These are phyloP conservation scores for Notocelia uddmanniana DNA, from an alignment of 2,888 invertebrate genomes.

Conservation along the genomic window DNA sequence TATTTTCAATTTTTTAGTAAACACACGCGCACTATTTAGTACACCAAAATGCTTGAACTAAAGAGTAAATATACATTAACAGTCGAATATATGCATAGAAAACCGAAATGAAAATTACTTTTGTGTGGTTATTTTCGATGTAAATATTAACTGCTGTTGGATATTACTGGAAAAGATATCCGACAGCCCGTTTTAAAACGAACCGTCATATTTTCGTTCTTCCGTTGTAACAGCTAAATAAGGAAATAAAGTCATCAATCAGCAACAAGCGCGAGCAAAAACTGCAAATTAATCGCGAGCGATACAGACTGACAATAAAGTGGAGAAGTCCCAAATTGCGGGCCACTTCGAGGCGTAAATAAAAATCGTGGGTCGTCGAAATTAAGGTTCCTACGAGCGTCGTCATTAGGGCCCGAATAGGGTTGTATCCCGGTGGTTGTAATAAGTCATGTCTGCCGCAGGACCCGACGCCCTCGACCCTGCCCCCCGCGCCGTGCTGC, in stretches of 20 bases:
- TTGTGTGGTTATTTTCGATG: background rate
- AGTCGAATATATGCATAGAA: background rate
- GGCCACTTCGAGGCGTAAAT: slow-evolving; percentile 81
- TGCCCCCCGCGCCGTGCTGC: slow-evolving; percentile 55
- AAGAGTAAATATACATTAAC: background rate
- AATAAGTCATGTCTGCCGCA: slow-evolving; percentile 85
- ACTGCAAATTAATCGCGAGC: slow-evolving; percentile 54
- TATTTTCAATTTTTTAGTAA: background rate
- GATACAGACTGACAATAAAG: slow-evolving; percentile 62
- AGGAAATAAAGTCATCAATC: slow-evolving; percentile 48
- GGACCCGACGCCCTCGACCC: slow-evolving; percentile 62
- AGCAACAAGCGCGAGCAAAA: slow-evolving; percentile 52
- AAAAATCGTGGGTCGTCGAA: slow-evolving; percentile 83
- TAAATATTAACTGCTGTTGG: background rate
- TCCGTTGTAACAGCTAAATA: slow-evolving; percentile 16
- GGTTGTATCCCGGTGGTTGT: slow-evolving; percentile 83
- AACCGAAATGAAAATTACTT: background rate
- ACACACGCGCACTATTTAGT: too few relatives aligned
- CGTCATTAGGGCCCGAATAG: slow-evolving; percentile 84
- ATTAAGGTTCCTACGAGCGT: slow-evolving; percentile 80
- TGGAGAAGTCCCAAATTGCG: slow-evolving; percentile 71
- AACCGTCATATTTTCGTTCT: slow-evolving; percentile 21
- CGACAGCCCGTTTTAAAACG: slow-evolving; percentile 16
- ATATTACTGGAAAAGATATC: background rate
- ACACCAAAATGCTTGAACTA: too few relatives aligned